These are phyloP conservation scores for Sebastes hubbsi DNA, from an alignment of 2,797 vertebrate species.

Conservation along the genomic window DNA sequence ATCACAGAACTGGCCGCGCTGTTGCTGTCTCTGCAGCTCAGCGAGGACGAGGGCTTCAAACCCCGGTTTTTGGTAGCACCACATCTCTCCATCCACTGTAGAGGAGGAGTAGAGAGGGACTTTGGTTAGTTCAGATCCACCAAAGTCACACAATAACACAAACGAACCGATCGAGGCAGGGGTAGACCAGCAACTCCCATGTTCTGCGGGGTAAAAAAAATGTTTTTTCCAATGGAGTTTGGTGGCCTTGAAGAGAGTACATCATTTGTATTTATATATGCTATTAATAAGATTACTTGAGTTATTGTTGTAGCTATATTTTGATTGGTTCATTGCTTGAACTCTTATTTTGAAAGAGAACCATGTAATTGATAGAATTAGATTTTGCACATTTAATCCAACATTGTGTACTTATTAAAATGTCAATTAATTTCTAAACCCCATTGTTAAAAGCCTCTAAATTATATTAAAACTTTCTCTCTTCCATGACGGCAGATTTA, in stretches of 20 bases:
- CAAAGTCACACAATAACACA: too few species aligned
- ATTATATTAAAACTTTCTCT: neutral
- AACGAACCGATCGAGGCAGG: too few species aligned
- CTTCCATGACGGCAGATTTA: neutral
- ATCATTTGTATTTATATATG: neutral
- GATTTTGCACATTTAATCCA: neutral
- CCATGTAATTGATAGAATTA: neutral
- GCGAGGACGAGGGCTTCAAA: slow-evolving; percentile 73
- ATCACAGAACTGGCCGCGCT: slow-evolving; percentile 80
- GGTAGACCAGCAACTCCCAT: too few species aligned
- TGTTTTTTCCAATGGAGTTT: too few species aligned
- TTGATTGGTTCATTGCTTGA: neutral
- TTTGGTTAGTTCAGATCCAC: too few species aligned
- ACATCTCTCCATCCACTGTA: slow-evolving; percentile 64
- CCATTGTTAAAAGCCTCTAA: neutral
- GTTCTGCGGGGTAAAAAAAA: too few species aligned
- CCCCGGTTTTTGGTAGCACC: slow-evolving; percentile 71
- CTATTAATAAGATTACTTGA: neutral
- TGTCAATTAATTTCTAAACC: neutral
- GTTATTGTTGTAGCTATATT: neutral
- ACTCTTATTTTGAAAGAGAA: neutral
- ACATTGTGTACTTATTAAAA: neutral
- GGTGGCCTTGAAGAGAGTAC: too few species aligned
- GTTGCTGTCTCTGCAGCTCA: slow-evolving; percentile 82
- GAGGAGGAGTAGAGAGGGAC: neutral